These are phyloP conservation scores for Tragelaphus buxtoni DNA, from an alignment of 2,113 vertebrate genomes.

Conservation along the genomic window DNA sequence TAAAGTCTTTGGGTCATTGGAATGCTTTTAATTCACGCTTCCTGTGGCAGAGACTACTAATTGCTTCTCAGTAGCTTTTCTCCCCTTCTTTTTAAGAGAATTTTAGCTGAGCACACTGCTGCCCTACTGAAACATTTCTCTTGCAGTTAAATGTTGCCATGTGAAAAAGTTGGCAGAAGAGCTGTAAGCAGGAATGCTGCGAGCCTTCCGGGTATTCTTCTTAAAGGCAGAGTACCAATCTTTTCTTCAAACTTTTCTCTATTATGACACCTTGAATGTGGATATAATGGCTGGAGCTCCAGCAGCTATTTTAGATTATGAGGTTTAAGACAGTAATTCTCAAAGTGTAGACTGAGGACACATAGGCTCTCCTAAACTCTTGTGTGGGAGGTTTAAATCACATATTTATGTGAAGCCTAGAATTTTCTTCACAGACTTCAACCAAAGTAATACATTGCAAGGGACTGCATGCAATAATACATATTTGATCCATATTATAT, in stretches of 20 bases:
- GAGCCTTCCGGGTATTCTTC: neutral
- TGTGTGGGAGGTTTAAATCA: neutral
- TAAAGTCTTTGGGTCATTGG: slow-evolving; percentile 55
- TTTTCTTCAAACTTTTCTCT: neutral
- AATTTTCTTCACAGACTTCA: neutral
- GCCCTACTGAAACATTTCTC: slow-evolving; percentile 14
- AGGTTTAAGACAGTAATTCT: neutral
- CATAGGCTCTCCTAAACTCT: neutral
- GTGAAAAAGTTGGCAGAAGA: neutral
- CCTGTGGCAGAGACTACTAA: slow-evolving; percentile 65
- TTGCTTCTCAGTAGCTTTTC: slow-evolving; percentile 48
- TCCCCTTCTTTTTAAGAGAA: neutral
- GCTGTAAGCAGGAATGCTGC: neutral
- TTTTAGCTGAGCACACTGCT: slow-evolving; percentile 4
- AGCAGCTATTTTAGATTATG: neutral
- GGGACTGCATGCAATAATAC: neutral
- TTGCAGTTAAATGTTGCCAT: neutral
- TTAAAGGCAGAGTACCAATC: neutral
- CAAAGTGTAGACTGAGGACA: neutral
- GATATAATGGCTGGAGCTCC: neutral
- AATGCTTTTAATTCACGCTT: slow-evolving; percentile 66
- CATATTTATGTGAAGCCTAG: neutral
- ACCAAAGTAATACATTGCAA: neutral
- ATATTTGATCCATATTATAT: neutral
- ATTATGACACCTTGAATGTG: neutral